Conservation (phyloP, 2,113 vertebrate species). For the Urocitellus parryii region DNA sequence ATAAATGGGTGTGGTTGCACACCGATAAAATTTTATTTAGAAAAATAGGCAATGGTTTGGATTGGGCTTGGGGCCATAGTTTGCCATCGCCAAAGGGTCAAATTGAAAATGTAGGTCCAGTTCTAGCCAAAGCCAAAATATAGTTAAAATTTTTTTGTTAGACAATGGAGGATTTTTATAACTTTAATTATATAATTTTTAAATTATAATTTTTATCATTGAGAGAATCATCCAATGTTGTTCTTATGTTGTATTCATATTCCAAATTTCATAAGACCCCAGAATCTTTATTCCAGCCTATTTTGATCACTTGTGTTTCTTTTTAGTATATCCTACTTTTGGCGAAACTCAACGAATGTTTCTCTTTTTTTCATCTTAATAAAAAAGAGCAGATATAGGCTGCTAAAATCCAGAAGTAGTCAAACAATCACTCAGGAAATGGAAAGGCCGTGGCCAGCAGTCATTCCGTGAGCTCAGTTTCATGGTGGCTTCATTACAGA, state of each 20-base stretch:
- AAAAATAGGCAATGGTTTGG: neutral
- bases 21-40: neutral
- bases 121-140: neutral
- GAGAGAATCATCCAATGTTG: neutral
- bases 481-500: neutral
- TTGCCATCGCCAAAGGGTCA: neutral
- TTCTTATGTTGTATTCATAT: neutral
- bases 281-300: neutral
- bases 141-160: neutral
- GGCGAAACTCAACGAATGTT: neutral
- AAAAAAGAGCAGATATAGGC: neutral
- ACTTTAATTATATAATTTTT: too few relatives aligned
- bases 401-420: constrained; percentile 3
- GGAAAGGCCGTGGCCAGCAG: constrained; percentile 25
- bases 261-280: neutral
- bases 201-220: neutral
- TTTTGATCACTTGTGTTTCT: neutral
- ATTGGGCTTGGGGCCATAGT: neutral
- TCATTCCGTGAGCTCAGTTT: constrained; percentile 66
- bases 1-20: neutral
- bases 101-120: neutral
- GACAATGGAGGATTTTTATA: neutral
- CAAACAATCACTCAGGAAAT: constrained; percentile 67
- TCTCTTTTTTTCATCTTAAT: constrained; percentile 24
- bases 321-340: neutral